Conservation (phyloP, 1,140 invertebrate species). For the Caenorhabditis tropicalis region DNA sequence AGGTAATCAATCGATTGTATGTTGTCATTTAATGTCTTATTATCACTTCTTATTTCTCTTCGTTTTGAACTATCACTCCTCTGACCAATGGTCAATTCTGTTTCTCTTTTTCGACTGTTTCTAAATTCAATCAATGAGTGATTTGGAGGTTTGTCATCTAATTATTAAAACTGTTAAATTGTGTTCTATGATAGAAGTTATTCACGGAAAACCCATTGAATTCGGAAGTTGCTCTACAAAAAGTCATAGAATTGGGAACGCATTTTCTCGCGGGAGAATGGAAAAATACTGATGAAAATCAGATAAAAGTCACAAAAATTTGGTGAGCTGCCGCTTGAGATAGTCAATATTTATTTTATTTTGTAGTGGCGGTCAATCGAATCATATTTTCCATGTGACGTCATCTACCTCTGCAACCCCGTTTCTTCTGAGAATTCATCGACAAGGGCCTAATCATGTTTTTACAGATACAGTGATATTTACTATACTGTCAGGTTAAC, state of each 20-base stretch:
- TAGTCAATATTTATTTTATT: not conserved
- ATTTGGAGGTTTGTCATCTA: too few relatives aligned
- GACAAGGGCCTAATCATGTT: not conserved
- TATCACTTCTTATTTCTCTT: too few relatives aligned
- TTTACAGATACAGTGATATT: conserved; percentile 2
- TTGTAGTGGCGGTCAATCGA: conserved; percentile 2
- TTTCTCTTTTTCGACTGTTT: too few relatives aligned
- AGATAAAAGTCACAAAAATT: not conserved
- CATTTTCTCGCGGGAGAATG: conserved; percentile 6
- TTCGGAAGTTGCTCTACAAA: not conserved
- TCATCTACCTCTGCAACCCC: not conserved
- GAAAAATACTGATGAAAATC: not conserved
- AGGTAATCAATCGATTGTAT: too few relatives aligned
- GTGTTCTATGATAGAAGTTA: not conserved
- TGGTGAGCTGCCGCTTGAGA: not conserved
- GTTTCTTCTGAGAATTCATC: not conserved
- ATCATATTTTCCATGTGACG: not conserved
- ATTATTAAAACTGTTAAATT: too few relatives aligned
- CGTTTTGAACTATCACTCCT: too few relatives aligned
- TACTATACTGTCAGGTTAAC: not conserved
- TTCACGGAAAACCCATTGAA: not conserved
- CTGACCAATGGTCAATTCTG: too few relatives aligned
- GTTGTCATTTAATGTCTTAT: too few relatives aligned
- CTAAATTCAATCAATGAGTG: too few relatives aligned
- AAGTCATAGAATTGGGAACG: not conserved